Evolutionary conservation across 2,113 vertebrate species (phyloP), one percentile per base, ranked within the genome.

Genomic region (Anas platyrhynchos): DNA sequence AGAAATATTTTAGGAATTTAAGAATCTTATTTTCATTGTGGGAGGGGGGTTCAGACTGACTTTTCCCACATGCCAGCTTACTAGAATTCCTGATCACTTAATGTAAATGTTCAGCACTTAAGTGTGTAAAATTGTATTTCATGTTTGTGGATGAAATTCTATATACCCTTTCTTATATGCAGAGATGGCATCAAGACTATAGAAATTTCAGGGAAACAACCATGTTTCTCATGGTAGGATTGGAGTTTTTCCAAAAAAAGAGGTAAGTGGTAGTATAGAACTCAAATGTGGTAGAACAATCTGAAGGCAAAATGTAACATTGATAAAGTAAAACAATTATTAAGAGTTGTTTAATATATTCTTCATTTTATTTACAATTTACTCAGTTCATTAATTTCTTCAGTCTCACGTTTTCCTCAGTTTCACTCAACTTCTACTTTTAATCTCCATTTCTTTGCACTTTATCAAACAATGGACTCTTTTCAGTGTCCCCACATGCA

Each of bases 111-210:
- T 83, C 55, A 62, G 29, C 23, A 26, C 26, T 55, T 50, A 50
- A 77, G 21, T 85, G 6, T 82, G 2, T 11, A 56, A 93, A 75
- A 12, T 11, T n/a, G 9, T 27, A 69, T 87, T 86, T 90, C 10
- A 52, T 80, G n/a, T 72, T 82, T 92, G 41, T 91, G 56, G 75
- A 92, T 95, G 31, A 94, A 84, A 76, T 92, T 79, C 41, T 91
- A 0, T 90, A 66, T 94, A 79, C 59, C 32, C 34, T 85, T 95
- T 97, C 71, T 97, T 71, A 61, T 81, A 78, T 95, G 78, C 96
- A 99, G 99, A 98, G 98, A 71, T 99, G 99, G 99, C 99, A 99
- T 97, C 98, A 98, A 94, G 98, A 99, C 91, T 99, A 99, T 97
- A 98, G 97, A 97, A 98, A 98, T 89, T 99, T 99, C 97, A 98